A percentile compares a stretch with the other conserved stretches of the same genome.
These are phyloP conservation scores for Plutomurus gul DNA, from an alignment of 1,140 invertebrate genomes.

Conservation along the genomic window DNA sequence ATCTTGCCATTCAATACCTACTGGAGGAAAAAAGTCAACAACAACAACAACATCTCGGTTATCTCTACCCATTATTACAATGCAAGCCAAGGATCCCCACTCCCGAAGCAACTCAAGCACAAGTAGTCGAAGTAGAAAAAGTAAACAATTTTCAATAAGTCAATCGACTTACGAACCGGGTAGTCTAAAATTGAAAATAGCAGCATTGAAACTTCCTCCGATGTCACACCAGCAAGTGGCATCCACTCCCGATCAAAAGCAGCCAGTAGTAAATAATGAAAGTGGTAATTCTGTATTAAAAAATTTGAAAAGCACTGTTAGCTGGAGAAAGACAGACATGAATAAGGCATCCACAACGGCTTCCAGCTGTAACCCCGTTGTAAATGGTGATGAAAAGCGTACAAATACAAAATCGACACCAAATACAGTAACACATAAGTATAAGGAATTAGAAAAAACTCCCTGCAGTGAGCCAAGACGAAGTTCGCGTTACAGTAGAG, in stretches of 20 bases:
- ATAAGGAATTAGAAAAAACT: neutral
- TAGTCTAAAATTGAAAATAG: conserved; percentile 48
- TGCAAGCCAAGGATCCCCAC: neutral
- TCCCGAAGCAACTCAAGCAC: conserved; percentile 41
- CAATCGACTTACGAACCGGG: conserved; percentile 41
- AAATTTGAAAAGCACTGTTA: neutral
- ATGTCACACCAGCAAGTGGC: neutral
- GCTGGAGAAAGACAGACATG: neutral
- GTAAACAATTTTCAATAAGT: conserved; percentile 33
- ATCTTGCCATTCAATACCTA: conserved; percentile 26
- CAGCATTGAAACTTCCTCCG: conserved; percentile 40
- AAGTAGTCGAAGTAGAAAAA: conserved; percentile 43
- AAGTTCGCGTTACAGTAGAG: neutral
- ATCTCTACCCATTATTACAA: neutral
- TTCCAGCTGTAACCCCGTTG: neutral
- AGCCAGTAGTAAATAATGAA: neutral
- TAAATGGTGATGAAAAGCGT: neutral
- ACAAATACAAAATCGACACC: neutral
- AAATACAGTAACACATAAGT: neutral
- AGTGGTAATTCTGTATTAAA: neutral
- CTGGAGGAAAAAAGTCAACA: neutral
- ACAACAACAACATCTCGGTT: neutral
- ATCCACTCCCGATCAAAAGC: neutral
- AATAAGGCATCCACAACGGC: neutral
- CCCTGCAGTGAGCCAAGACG: neutral